Evolutionary conservation across 2,888 invertebrate genomes (phyloP), one percentile per base, ranked within the genome.

Genomic region (Geotrupes spiniger): DNA sequence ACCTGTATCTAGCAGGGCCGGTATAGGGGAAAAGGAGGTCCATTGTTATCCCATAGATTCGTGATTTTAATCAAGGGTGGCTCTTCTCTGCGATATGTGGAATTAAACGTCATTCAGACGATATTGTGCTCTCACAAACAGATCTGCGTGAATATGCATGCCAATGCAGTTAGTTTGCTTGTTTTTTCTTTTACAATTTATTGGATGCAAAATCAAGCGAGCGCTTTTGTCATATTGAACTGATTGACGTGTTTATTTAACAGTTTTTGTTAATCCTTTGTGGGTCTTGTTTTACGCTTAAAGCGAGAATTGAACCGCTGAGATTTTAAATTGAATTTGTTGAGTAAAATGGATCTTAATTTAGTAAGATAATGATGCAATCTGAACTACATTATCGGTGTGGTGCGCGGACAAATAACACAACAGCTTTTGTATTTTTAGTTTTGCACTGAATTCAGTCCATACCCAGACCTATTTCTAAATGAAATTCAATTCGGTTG

Each of bases 51-150:
- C 57, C 55, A 60, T 58, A 63, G 68, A 67, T 65, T 61, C 66
- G 66, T 61, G 67, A 68, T 68, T 70, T 70, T 69, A 70, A 70
- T 70, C 69, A 70, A 69, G 69, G 66, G 66, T 62, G 58, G 64
- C 65, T 69, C 67, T 65, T 65, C 65, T 62, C 60, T 59, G 59
- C 62, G 66, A 69, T 69, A 67, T 69, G 65, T 67, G 65, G 63
- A 70, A 69, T 70, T 69, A 66, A 67, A 69, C 64, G 66, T 67
- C 68, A 66, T 65, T 66, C 64, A 63, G 63, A 62, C 63, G 63
- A 66, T 62, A 66, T 69, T 66, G 65, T 66, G 61, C 64, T 53
- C 62, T 65, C 64, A 65, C 64, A 64, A 66, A 65, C 64, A 63
- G 65, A 64, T 60, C 62, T 63, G 60, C 63, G 60, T 58, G 56